Evolutionary conservation across 1,140 invertebrate species (phyloP).

Genomic region (Ooceraea biroi): DNA sequence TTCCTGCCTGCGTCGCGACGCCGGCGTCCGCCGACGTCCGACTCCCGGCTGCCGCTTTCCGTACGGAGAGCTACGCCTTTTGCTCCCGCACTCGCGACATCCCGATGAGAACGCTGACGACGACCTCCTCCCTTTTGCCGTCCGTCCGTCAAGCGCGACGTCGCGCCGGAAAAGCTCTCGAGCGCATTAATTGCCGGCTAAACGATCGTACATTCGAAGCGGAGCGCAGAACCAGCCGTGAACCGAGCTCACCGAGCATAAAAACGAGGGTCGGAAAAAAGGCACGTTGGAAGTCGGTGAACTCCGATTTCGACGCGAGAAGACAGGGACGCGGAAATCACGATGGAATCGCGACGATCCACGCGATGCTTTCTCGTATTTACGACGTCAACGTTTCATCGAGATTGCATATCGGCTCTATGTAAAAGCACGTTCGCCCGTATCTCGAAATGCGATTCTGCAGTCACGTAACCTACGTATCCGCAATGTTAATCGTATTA

Average conservation of each 20-base stretch:
- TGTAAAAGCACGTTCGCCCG: too few relatives aligned
- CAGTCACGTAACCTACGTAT: too few relatives aligned
- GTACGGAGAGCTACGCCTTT: constrained; percentile 3
- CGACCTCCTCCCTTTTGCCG: background rate
- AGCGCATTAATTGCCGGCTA: constrained; percentile 54
- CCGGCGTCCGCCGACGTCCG: too few relatives aligned
- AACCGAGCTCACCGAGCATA: background rate
- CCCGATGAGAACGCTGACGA: constrained; percentile 42
- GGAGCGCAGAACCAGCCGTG: constrained; percentile 11
- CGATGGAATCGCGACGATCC: background rate
- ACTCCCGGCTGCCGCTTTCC: background rate
- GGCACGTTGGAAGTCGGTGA: background rate
- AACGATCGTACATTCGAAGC: constrained; percentile 30
- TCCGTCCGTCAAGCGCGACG: constrained; percentile 1
- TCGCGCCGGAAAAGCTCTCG: constrained; percentile 37
- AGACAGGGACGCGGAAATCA: background rate
- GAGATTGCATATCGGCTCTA: background rate
- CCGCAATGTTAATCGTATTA: too few relatives aligned
- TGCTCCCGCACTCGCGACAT: constrained; percentile 1
- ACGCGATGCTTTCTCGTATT: background rate
- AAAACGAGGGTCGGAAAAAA: constrained; percentile 11
- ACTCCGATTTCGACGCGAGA: background rate
- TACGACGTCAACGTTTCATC: background rate
- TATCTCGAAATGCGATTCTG: too few relatives aligned
- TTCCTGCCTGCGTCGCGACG: constrained; percentile 37